phyloP scores from a whole-genome alignment of 2,797 vertebrate species.

The Enteromius radiatus region DNA sequence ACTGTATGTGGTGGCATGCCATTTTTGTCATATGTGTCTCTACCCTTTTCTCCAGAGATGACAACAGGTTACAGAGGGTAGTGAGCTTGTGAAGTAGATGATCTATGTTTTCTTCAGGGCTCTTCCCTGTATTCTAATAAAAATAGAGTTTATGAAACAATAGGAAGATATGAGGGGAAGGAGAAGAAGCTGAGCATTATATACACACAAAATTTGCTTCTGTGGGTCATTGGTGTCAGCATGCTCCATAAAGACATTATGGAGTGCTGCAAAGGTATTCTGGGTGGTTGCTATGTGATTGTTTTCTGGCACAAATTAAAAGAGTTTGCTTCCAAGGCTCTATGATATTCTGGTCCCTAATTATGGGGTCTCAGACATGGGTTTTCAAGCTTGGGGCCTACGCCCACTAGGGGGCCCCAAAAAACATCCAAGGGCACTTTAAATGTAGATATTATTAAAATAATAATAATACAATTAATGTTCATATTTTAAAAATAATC shows the following conservation, averaged over 20 bases:
- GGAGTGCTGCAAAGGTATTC: not conserved
- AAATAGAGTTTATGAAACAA: conserved; percentile 20
- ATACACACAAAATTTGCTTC: not conserved
- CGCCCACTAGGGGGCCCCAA: not conserved
- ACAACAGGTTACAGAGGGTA: conserved; percentile 82
- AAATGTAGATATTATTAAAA: not conserved
- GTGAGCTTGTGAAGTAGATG: conserved; percentile 83
- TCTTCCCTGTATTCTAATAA: conserved; percentile 64
- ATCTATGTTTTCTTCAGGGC: conserved; percentile 80
- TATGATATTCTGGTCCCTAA: not conserved
- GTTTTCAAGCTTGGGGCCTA: not conserved
- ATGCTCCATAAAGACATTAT: not conserved
- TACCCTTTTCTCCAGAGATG: conserved; percentile 86
- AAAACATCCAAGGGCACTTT: not conserved
- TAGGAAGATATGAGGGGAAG: not conserved
- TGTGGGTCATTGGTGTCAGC: not conserved
- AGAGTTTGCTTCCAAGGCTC: not conserved
- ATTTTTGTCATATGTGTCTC: conserved; percentile 3
- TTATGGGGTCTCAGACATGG: not conserved
- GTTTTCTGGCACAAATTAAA: not conserved
- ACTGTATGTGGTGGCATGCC: conserved; percentile 7
- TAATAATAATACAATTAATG: not conserved
- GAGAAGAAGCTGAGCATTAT: not conserved
- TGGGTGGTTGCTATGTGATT: not conserved
- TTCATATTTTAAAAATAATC: not conserved